Evolutionary conservation across 2,888 invertebrate species (phyloP), one percentile per base, ranked within the genome.

Genomic region (Chydorus sphaericus): DNA sequence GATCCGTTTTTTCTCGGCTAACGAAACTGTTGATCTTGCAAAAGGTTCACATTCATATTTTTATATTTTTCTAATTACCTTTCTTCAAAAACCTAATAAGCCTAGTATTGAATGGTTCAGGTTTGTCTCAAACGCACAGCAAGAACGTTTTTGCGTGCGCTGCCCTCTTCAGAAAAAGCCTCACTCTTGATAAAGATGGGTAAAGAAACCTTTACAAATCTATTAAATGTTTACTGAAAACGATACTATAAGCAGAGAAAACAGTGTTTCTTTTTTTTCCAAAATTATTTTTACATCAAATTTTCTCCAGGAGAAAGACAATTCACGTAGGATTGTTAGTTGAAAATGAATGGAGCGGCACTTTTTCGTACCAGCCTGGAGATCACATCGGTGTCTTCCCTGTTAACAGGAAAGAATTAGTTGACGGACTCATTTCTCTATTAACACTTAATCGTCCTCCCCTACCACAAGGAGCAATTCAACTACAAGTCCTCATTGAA

Each of bases 331-430:
- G 48, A 10, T 37, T 57, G 23, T 16, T 44, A 16, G 30, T 55
- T 18, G 26, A 26, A 16, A 18, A 44, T 23, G 48, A 28, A 7
- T 28, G 33, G 33, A 26, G 29, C 14, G 48, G 26, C 16, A n/a
- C n/a, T n/a, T 30, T 28, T n/a, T 70, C 75, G 30, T 93, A 92
- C 65, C 80, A 82, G 57, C 92, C 93, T 0, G 94, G 94, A 0
- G 94, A 94, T 70, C 94, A 94, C 68, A 81, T 94, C 31, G 93
- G 91, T 10, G 85, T 94, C 57, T 83, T 87, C 65, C 85, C 93
- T 0, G 82, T 82, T 61, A 94, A 94, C 70, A 76, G 82, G 52
- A 72, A 74, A 8, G 83, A 85, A 58, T 67, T 91, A 36, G 92
- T 94, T 0, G 81, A 88, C 54, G 82, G 78, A 36, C 77, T 94